Percentiles rank a stretch among this genome's conserved stretches.
Conservation (phyloP, 1,140 invertebrate species). For the Notospermus geniculatus region DNA sequence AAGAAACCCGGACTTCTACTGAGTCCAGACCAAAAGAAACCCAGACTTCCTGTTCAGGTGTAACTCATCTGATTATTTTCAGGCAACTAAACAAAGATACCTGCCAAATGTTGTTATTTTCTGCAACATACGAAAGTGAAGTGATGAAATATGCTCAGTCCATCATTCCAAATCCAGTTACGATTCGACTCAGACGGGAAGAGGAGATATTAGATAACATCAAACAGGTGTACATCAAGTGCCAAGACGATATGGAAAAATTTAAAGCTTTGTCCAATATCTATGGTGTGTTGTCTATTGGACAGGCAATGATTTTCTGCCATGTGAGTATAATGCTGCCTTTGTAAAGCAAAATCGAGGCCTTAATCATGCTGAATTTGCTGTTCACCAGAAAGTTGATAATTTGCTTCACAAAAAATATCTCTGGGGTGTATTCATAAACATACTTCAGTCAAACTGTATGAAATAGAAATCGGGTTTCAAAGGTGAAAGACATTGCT, state of each 20-base stretch:
- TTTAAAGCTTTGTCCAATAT: conserved; percentile 93
- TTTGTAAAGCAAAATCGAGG: neutral
- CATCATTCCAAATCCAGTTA: conserved; percentile 80
- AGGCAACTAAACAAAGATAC: conserved; percentile 45
- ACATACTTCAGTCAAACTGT: too few species aligned
- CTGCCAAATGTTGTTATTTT: conserved; percentile 99
- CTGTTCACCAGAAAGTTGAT: too few species aligned
- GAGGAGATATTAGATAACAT: conserved; percentile 98
- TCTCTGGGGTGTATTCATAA: too few species aligned
- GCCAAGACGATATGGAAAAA: conserved; percentile 71
- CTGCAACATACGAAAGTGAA: conserved; percentile 90
- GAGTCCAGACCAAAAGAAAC: too few species aligned
- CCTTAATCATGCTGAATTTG: neutral
- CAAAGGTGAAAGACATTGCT: too few species aligned
- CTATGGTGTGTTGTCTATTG: conserved; percentile 92
- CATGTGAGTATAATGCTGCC: conserved; percentile 74
- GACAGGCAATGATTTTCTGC: conserved; percentile 98
- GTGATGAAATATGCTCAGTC: conserved; percentile 97
- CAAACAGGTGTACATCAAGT: conserved; percentile 94
- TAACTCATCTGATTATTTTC: conserved; percentile 28
- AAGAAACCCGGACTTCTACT: too few species aligned
- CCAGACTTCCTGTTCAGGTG: too few species aligned
- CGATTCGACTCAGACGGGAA: conserved; percentile 80
- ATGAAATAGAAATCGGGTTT: too few species aligned
- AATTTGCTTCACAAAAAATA: too few species aligned